These are phyloP conservation scores for Brachyptera risi DNA, from an alignment of 2,888 invertebrate genomes.

Conservation along the genomic window DNA sequence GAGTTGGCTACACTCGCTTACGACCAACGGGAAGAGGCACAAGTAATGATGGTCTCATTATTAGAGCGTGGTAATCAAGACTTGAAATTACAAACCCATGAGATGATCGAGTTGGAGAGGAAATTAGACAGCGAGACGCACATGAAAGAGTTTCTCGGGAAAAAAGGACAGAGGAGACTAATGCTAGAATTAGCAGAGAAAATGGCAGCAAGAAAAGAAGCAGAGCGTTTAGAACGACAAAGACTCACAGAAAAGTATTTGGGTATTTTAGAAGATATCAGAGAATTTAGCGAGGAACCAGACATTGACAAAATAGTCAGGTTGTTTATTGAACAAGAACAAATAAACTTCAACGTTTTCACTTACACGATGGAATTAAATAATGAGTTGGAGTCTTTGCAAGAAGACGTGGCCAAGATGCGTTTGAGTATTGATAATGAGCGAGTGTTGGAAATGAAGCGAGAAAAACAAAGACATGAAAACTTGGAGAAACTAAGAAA, in stretches of 20 bases:
- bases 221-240: not conserved
- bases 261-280: conserved; percentile 42
- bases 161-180: conserved; percentile 43
- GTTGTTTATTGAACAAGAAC: conserved; percentile 44
- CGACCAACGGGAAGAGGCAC: conserved; percentile 45
- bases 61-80: conserved; percentile 46
- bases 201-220: not conserved
- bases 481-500: not conserved
- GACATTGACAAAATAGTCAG: conserved; percentile 43
- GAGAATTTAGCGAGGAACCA: conserved; percentile 39
- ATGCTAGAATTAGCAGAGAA: conserved; percentile 23
- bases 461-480: not conserved
- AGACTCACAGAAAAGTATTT: conserved; percentile 16
- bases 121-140: conserved; percentile 45
- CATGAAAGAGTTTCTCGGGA: conserved; percentile 45
- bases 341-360: conserved; percentile 47
- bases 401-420: not conserved
- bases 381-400: conserved; percentile 32
- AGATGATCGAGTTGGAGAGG: conserved; percentile 46
- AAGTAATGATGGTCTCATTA: conserved; percentile 43
- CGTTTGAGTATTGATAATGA: not conserved
- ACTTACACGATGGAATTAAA: conserved; percentile 48
- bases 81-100: conserved; percentile 43
- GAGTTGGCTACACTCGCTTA: conserved; percentile 46
- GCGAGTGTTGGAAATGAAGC: not conserved